Conservation (phyloP, 2,113 vertebrate species). For the Gymnarchus niloticus region DNA sequence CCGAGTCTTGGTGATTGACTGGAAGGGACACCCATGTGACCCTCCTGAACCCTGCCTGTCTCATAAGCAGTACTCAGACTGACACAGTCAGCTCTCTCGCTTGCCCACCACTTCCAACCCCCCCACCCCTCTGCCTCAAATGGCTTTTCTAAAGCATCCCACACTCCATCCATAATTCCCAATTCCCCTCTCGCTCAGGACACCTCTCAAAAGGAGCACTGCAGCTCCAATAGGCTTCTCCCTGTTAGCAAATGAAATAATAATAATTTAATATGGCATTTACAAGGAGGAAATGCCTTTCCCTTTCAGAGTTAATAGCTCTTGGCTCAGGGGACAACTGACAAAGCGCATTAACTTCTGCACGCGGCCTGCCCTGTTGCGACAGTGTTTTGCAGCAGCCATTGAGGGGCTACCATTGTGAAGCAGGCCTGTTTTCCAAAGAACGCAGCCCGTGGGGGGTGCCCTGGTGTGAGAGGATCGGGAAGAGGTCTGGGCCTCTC, state of each 20-base stretch:
- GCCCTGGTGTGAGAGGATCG: not conserved
- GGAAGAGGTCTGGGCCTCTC: not conserved
- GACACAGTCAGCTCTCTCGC: not conserved
- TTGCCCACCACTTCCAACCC: slow-evolving; percentile 11
- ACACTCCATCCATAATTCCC: slow-evolving; percentile 44
- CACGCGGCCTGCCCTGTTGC: slow-evolving; percentile 52
- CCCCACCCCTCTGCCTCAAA: slow-evolving; percentile 34
- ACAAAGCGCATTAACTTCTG: slow-evolving; percentile 70
- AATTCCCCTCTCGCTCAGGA: slow-evolving; percentile 52
- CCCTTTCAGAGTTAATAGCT: slow-evolving; percentile 70
- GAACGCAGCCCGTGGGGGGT: slow-evolving; percentile 21
- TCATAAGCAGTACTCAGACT: not conserved
- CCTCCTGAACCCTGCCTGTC: not conserved
- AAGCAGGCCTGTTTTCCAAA: slow-evolving; percentile 52
- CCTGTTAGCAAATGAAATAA: slow-evolving; percentile 71
- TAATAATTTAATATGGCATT: slow-evolving; percentile 76
- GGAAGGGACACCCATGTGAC: not conserved
- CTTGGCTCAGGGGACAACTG: slow-evolving; percentile 62
- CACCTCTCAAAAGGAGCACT: slow-evolving; percentile 38
- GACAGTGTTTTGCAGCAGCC: slow-evolving; percentile 55
- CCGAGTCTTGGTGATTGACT: not conserved
- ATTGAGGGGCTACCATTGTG: slow-evolving; percentile 52
- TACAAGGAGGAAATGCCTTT: slow-evolving; percentile 76
- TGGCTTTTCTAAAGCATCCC: slow-evolving; percentile 49
- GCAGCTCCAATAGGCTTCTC: slow-evolving; percentile 63